Percentiles rank a stretch among this genome's conserved stretches.
These are phyloP conservation scores for Stenopsyche tienmushanensis DNA, from an alignment of 1,140 invertebrate genomes.

Conservation along the genomic window DNA sequence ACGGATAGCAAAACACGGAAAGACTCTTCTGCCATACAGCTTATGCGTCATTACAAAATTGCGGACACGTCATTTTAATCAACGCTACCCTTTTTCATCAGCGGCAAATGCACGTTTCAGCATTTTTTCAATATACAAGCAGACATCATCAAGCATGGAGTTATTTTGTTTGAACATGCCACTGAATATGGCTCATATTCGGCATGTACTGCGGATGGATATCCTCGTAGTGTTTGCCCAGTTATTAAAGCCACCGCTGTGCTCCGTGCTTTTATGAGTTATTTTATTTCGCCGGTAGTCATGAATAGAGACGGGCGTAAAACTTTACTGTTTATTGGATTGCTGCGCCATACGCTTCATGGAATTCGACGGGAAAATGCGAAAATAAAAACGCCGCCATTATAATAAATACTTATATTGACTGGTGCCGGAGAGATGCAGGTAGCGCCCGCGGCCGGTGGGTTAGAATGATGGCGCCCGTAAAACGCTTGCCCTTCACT, in stretches of 20 bases:
- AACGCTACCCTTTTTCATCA: too few species aligned
- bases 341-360: constrained; percentile 18
- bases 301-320: constrained; percentile 15
- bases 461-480: neutral
- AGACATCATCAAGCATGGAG: too few species aligned
- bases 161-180: neutral
- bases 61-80: too few species aligned
- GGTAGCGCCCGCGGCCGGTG: neutral
- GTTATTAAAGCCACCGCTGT: neutral
- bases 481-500: too few species aligned
- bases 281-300: constrained; percentile 16
- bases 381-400: constrained; percentile 4
- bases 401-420: too few species aligned
- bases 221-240: constrained; percentile 1
- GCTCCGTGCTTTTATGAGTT: constrained; percentile 16
- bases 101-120: neutral
- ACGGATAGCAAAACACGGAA: too few species aligned
- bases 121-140: neutral
- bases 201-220: neutral
- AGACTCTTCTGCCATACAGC: too few species aligned
- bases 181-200: neutral
- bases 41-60: too few species aligned
- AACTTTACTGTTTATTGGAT: constrained; percentile 30
- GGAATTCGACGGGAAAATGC: constrained; percentile 14
- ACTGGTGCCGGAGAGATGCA: too few species aligned